Evolutionary conservation across 2,888 invertebrate genomes (phyloP), one percentile per base, ranked within the genome.

Genomic region (Melangyna quadrimaculata): DNA sequence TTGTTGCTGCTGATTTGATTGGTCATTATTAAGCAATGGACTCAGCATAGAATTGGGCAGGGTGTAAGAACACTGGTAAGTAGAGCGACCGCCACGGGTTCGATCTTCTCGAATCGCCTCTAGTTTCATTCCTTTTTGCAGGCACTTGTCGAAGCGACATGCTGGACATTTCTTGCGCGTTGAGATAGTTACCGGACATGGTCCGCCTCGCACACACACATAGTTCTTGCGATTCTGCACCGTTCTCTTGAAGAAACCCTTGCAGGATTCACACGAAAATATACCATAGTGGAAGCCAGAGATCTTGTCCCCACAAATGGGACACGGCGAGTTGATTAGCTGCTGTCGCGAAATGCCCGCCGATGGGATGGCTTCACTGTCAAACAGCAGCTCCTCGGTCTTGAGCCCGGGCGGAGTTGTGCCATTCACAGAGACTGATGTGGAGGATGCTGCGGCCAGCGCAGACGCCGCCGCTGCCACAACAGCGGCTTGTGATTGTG

Each of bases 161-260:
- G 98, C 98, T 0, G 99, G 98, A 90, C 99, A 99, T 92, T 99
- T 99, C 91, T 99, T 99, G 81, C 98, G 94, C 3, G 98, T 98
- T 1, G 97, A 96, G 45, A 98, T 97, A 9, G 97, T 97, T 12
- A 99, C 97, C 27, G 97, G 97, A 92, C 99, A 99, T 88, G 95
- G 95, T 0, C 97, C 97, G 1, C 98, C 98, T 29, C 98, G 94
- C 61, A 97, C 93, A 91, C 99, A 99, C 90, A 98, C 97, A 93
- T 98, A 99, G 91, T 98, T 97, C 93, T 99, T 99, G 88, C 98
- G 95, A 92, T 99, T 99, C 93, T 99, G 99, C n/a, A 99, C 98
- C 22, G 98, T 99, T 83, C 99, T 94, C 92, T 99, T 99, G 93
- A 99, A 99, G 93, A 99, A 99, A 2, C 98, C 98, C 92, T 99